phyloP scores from a whole-genome alignment of 2,797 vertebrate species.

The Apodemus agrarius region DNA sequence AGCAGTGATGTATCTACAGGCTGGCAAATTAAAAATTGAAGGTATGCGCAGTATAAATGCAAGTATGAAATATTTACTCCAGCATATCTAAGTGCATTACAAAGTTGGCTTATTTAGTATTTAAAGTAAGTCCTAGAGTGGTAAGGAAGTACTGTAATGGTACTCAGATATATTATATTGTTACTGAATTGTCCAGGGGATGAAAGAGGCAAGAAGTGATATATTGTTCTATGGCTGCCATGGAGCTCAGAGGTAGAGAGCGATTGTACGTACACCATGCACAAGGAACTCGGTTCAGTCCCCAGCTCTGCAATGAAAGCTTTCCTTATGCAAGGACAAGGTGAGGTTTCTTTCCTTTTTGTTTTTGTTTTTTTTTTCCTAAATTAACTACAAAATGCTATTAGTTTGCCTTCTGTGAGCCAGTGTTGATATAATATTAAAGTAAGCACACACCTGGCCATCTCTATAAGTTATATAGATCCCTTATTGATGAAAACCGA shows the following conservation, averaged over 20 bases:
- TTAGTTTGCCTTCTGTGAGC: background rate
- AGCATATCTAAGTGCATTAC: accelerated
- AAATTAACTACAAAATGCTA: constrained; percentile 4
- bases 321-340: background rate
- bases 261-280: too few relatives aligned
- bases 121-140: constrained; percentile 8
- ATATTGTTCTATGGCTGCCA: background rate
- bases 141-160: background rate
- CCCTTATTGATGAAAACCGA: constrained; percentile 22
- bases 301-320: background rate
- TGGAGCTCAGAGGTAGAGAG: too few relatives aligned
- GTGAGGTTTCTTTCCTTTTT: background rate
- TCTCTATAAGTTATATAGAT: background rate
- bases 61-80: constrained; percentile 30
- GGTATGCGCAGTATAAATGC: background rate
- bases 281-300: background rate
- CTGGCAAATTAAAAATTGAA: constrained; percentile 25
- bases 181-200: background rate
- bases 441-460: background rate
- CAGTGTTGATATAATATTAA: background rate
- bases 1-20: accelerated
- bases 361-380: constrained; percentile 13
- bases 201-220: background rate
- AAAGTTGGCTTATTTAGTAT: background rate
- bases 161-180: background rate